phyloP scores from a whole-genome alignment of 2,797 vertebrate species.

The Pseudomugil gertrudae region DNA sequence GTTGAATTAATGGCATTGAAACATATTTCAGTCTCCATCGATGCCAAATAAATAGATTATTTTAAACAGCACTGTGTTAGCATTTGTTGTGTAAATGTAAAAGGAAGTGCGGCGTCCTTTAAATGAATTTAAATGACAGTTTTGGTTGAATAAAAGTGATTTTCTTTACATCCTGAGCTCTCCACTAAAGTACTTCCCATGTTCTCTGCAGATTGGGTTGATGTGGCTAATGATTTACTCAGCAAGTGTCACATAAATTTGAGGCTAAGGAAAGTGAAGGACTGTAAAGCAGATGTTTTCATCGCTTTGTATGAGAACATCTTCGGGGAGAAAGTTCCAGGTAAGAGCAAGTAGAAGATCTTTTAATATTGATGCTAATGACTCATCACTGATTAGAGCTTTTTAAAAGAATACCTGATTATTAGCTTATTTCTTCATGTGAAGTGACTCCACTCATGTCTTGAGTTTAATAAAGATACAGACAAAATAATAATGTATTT shows the following conservation, averaged over 20 bases:
- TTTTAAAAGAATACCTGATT: background rate
- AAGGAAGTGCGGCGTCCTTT: conserved; percentile 15
- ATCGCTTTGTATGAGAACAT: conserved; percentile 89
- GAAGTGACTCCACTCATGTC: background rate
- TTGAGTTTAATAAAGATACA: background rate
- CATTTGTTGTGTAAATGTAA: too few species aligned
- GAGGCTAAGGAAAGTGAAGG: conserved; percentile 82
- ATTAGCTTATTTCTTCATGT: background rate
- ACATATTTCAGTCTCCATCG: background rate
- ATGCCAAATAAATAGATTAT: background rate
- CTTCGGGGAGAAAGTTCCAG: conserved; percentile 93
- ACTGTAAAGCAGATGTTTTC: conserved; percentile 91
- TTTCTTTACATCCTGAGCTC: background rate
- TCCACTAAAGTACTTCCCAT: background rate
- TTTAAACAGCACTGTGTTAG: background rate
- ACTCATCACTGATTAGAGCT: too few species aligned
- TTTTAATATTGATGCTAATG: background rate
- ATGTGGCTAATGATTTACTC: conserved; percentile 89
- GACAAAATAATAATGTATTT: background rate
- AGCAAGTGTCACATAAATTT: conserved; percentile 86
- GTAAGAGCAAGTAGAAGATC: conserved; percentile 67
- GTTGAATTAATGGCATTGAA: too few species aligned
- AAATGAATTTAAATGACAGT: conserved; percentile 16
- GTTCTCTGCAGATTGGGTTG: conserved; percentile 86
- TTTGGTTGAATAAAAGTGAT: background rate